phyloP scores from a whole-genome alignment of 1,140 invertebrate species.

The Mya arenaria region DNA sequence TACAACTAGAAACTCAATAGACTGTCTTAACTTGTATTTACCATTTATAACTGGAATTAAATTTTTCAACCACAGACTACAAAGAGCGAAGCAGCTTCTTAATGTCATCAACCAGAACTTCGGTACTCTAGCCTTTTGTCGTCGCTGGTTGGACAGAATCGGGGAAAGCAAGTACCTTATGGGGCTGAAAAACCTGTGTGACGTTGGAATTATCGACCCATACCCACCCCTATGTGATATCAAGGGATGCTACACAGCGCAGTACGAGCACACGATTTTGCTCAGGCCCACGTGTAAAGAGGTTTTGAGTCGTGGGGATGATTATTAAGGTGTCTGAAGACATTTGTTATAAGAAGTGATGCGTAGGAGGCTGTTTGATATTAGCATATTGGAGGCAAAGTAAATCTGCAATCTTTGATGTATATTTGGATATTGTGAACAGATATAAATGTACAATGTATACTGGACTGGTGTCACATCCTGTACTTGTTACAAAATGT shows the following conservation, averaged over 20 bases:
- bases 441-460: too few relatives aligned
- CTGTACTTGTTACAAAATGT: too few relatives aligned
- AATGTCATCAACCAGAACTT: conserved; percentile 99
- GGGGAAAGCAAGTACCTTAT: conserved; percentile 99
- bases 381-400: too few relatives aligned
- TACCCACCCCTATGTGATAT: conserved; percentile 99
- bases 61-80: conserved; percentile 57
- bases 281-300: conserved; percentile 99
- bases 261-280: conserved; percentile 99
- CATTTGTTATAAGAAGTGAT: too few relatives aligned
- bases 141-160: conserved; percentile 98
- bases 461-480: too few relatives aligned
- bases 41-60: too few relatives aligned
- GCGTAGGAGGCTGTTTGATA: too few relatives aligned
- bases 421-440: too few relatives aligned
- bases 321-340: conserved; percentile 87
- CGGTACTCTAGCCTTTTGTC: conserved; percentile 98
- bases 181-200: conserved; percentile 98
- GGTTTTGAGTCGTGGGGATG: conserved; percentile 96
- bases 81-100: conserved; percentile 94
- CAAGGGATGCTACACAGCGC: conserved; percentile 99
- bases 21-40: too few relatives aligned
- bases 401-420: too few relatives aligned
- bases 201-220: conserved; percentile 92
- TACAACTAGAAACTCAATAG: too few relatives aligned